These are phyloP conservation scores for Octomys mimax DNA, from an alignment of 2,797 vertebrate species.

Conservation along the genomic window DNA sequence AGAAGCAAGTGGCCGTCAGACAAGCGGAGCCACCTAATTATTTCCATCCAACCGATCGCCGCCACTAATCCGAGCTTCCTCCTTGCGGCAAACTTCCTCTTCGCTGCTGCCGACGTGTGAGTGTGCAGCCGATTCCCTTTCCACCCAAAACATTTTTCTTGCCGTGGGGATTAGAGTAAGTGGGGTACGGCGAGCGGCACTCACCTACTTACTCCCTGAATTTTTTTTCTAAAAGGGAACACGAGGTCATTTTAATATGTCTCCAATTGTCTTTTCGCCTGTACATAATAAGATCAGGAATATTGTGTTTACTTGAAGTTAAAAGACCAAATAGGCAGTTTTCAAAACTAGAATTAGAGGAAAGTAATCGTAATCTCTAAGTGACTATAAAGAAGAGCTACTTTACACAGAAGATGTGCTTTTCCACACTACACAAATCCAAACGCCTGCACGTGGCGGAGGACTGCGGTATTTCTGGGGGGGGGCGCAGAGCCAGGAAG, in stretches of 20 bases:
- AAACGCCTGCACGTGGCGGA: background rate
- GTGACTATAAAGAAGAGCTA: background rate
- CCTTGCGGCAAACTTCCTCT: background rate
- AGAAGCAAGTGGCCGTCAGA: conserved; percentile 12
- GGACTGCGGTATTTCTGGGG: background rate
- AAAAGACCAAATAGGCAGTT: background rate
- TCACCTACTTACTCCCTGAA: background rate
- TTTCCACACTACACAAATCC: background rate
- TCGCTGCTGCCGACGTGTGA: background rate
- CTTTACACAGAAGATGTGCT: background rate
- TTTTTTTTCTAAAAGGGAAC: background rate
- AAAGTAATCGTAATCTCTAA: conserved; percentile 27
- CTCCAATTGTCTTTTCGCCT: background rate
- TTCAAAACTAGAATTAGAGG: background rate
- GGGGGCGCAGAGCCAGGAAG: background rate
- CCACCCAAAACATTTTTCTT: conserved; percentile 19
- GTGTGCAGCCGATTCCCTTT: background rate
- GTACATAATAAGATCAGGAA: background rate
- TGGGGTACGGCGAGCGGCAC: background rate
- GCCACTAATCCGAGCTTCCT: background rate
- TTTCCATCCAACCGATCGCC: background rate
- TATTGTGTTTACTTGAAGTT: background rate
- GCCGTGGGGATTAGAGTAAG: background rate
- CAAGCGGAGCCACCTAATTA: conserved; percentile 1
- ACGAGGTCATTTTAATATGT: background rate